Conservation (phyloP, 2,888 invertebrate species). For the Noctua comes region DNA sequence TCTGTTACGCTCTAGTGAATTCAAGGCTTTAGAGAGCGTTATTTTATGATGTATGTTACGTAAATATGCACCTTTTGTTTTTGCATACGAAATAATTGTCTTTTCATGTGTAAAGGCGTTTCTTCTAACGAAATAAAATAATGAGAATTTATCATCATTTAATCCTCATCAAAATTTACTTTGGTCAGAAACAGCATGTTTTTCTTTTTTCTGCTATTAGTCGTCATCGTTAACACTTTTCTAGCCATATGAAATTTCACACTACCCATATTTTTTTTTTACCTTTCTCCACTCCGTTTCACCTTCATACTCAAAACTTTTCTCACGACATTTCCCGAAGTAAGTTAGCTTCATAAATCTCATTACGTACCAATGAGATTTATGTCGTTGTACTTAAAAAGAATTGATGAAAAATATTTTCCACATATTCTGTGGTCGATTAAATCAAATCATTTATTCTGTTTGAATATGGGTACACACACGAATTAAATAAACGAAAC, state of each 20-base stretch:
- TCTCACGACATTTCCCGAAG: not conserved
- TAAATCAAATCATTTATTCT: too few species aligned
- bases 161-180: too few species aligned
- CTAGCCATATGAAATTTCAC: not conserved
- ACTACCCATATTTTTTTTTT: not conserved
- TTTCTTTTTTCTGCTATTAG: not conserved
- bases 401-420: not conserved
- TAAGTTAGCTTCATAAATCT: not conserved
- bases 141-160: not conserved
- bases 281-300: rapidly evolving
- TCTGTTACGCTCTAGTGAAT: slow-evolving; percentile 47
- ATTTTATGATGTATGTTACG: slow-evolving; percentile 45
- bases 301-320: not conserved
- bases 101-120: not conserved
- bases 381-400: not conserved
- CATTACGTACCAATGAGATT: not conserved
- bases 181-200: not conserved
- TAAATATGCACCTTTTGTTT: slow-evolving; percentile 33
- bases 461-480: too few species aligned
- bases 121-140: not conserved
- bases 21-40: slow-evolving; percentile 44
- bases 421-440: too few species aligned
- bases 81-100: slow-evolving; percentile 6
- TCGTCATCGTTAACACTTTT: not conserved
- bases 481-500: too few species aligned